Conservation (phyloP, 1,140 invertebrate species). For the Bicyclus anynana region DNA sequence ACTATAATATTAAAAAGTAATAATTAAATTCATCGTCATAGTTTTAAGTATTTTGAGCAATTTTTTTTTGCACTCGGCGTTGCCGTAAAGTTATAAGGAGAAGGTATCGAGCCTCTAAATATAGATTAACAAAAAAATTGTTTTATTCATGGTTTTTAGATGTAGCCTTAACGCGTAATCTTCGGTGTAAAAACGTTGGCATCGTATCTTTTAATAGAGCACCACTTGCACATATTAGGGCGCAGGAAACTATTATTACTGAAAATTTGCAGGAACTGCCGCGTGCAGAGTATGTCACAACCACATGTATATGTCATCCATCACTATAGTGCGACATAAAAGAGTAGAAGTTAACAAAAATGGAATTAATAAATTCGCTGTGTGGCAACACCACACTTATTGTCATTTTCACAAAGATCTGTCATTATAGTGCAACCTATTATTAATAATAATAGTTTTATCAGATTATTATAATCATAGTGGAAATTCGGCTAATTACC, state of each 20-base stretch:
- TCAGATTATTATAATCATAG: too few species aligned
- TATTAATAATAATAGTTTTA: too few species aligned
- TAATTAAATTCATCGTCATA: slow-evolving; percentile 75
- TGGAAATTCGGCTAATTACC: too few species aligned
- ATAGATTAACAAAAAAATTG: slow-evolving; percentile 49
- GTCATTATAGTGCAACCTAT: too few species aligned
- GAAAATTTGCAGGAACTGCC: too few species aligned
- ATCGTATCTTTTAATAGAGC: slow-evolving; percentile 37
- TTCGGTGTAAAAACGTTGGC: slow-evolving; percentile 41
- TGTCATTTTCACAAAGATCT: too few species aligned
- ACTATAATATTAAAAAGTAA: slow-evolving; percentile 54
- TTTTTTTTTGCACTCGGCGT: slow-evolving; percentile 70
- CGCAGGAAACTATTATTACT: slow-evolving; percentile 28
- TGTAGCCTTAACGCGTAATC: slow-evolving; percentile 52
- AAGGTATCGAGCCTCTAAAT: slow-evolving; percentile 53
- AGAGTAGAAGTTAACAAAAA: too few species aligned
- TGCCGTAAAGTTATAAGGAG: slow-evolving; percentile 65
- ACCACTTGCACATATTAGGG: slow-evolving; percentile 28
- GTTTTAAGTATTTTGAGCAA: slow-evolving; percentile 70
- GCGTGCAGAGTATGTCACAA: slow-evolving; percentile 14
- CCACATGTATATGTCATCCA: neutral
- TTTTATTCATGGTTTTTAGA: slow-evolving; percentile 63
- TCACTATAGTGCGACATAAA: neutral
- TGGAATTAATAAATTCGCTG: too few species aligned
- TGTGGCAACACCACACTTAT: too few species aligned